These are phyloP conservation scores for Torymus tubicola DNA, from an alignment of 2,888 invertebrate genomes.

Conservation along the genomic window DNA sequence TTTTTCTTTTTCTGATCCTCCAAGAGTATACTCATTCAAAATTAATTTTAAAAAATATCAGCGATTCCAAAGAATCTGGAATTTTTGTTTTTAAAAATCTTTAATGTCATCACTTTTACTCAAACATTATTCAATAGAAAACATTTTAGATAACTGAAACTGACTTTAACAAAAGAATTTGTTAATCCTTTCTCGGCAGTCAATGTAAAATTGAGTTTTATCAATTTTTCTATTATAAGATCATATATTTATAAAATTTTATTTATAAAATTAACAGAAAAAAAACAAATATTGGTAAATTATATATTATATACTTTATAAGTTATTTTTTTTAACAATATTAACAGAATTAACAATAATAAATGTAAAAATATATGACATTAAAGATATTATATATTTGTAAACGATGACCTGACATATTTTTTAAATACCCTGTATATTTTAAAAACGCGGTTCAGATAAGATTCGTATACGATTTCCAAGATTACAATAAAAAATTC, in stretches of 20 bases:
- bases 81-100: constrained; percentile 27
- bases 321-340: constrained; percentile 7
- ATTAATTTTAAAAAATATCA: constrained; percentile 44
- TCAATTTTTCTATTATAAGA: background rate
- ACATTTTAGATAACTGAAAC: background rate
- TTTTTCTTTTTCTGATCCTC: constrained; percentile 21
- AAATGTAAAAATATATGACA: constrained; percentile 1
- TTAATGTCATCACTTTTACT: constrained; percentile 1
- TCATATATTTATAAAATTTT: too few species aligned
- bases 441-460: constrained; percentile 24
- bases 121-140: background rate
- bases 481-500: constrained; percentile 32
- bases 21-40: constrained; percentile 27
- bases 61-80: constrained; percentile 6
- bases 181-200: too few species aligned
- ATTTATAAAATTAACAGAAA: background rate
- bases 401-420: constrained; percentile 29
- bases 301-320: background rate
- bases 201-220: background rate
- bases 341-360: background rate
- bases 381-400: constrained; percentile 17
- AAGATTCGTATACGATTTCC: constrained; percentile 36
- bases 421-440: constrained; percentile 54
- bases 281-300: too few species aligned
- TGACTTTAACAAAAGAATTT: background rate